phyloP scores from a whole-genome alignment of 2,797 vertebrate species.

The Clarias fuscus region DNA sequence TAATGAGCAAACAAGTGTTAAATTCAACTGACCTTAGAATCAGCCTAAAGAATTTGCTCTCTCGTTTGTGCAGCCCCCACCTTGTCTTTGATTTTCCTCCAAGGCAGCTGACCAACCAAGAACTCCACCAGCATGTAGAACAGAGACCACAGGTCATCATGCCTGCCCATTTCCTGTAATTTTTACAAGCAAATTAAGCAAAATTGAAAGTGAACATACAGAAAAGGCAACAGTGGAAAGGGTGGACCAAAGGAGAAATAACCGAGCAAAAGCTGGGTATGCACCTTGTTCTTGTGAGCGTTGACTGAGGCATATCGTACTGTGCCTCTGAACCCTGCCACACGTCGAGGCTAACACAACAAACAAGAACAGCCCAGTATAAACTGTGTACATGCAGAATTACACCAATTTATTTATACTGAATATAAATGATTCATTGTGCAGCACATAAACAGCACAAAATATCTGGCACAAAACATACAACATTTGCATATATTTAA shows the following conservation, averaged over 20 bases:
- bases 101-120: slow-evolving; percentile 93
- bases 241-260: neutral
- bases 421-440: neutral
- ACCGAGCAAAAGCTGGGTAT: slow-evolving; percentile 39
- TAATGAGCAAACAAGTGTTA: slow-evolving; percentile 60
- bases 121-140: slow-evolving; percentile 99
- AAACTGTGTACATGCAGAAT: neutral
- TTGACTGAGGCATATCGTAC: slow-evolving; percentile 97
- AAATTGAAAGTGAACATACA: neutral
- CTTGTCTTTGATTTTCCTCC: slow-evolving; percentile 99
- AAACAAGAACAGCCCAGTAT: slow-evolving; percentile 9
- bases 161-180: slow-evolving; percentile 95
- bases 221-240: neutral
- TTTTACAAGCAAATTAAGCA: neutral
- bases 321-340: slow-evolving; percentile 96
- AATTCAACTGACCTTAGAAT: slow-evolving; percentile 12
- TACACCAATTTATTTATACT: neutral
- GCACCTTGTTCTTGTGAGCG: slow-evolving; percentile 95
- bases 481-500: neutral
- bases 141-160: slow-evolving; percentile 98
- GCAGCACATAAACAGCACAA: neutral
- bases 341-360: slow-evolving; percentile 84
- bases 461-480: slow-evolving; percentile 5
- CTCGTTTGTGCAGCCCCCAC: slow-evolving; percentile 67
- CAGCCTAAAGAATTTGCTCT: slow-evolving; percentile 2